Conservation (phyloP, 2,888 invertebrate genomes). For the Lydus trimaculatus region DNA sequence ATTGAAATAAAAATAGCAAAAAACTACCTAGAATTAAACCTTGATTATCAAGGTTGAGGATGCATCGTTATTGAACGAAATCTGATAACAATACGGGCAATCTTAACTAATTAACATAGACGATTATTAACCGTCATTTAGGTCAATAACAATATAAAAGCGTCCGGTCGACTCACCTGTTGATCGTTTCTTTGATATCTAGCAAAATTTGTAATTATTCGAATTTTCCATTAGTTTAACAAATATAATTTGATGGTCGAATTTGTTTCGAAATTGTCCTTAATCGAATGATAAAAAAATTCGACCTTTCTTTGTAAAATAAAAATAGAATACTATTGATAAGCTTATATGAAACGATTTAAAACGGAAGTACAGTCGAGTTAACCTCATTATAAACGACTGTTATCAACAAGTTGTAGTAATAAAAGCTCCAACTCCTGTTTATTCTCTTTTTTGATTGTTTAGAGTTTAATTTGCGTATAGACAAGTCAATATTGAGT, state of each 20-base stretch:
- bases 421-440: conserved; percentile 4
- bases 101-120: conserved; percentile 6
- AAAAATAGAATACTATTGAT: conserved; percentile 5
- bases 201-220: too few species aligned
- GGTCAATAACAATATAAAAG: conserved; percentile 7
- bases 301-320: too few species aligned
- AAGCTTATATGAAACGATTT: conserved; percentile 22
- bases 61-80: conserved; percentile 11
- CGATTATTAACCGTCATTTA: neutral
- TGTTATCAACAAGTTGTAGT: conserved; percentile 29
- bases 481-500: neutral
- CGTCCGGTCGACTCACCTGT: conserved; percentile 9
- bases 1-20: neutral
- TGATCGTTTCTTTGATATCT: neutral
- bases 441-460: neutral
- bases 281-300: too few species aligned
- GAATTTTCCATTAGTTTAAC: neutral
- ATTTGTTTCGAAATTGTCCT: too few species aligned
- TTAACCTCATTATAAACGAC: conserved; percentile 34
- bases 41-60: conserved; percentile 19
- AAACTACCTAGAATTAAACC: conserved; percentile 13
- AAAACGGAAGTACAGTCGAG: conserved; percentile 33
- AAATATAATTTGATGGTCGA: neutral
- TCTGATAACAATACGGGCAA: conserved; percentile 11
- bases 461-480: neutral